A percentile compares a stretch with the other conserved stretches of the same genome.
These are phyloP conservation scores for Schizotus pectinicornis DNA, from an alignment of 2,888 invertebrate genomes.

Conservation along the genomic window DNA sequence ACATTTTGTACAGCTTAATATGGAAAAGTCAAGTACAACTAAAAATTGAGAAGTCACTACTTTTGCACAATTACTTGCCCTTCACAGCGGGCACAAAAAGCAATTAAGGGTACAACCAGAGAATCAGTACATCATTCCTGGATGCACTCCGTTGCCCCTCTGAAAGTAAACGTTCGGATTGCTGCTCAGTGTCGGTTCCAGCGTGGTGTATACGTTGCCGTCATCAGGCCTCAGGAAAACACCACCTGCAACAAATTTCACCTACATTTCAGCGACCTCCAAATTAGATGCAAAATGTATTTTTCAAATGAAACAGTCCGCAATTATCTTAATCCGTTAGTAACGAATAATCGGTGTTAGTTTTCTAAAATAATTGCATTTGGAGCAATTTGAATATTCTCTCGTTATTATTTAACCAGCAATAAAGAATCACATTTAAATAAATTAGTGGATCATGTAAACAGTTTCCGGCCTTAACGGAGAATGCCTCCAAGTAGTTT, in stretches of 20 bases:
- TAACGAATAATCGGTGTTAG: not conserved
- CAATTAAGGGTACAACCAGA: conserved; percentile 14
- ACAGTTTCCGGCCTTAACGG: conserved; percentile 34
- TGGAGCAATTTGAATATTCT: not conserved
- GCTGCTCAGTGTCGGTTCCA: conserved; percentile 84
- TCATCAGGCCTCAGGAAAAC: conserved; percentile 82
- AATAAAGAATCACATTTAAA: conserved; percentile 1
- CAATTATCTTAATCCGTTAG: not conserved
- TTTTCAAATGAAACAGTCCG: not conserved
- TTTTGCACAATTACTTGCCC: conserved; percentile 3
- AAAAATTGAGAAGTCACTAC: conserved; percentile 2
- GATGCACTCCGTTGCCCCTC: conserved; percentile 79
- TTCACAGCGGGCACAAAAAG: conserved; percentile 12
- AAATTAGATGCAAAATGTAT: conserved; percentile 25
- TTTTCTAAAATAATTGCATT: not conserved
- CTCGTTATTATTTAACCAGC: not conserved
- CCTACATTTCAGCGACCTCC: too few species aligned
- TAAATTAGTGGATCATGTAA: conserved; percentile 34
- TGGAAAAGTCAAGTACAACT: not conserved
- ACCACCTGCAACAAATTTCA: conserved; percentile 62
- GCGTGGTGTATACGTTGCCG: conserved; percentile 82
- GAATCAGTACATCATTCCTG: conserved; percentile 87
- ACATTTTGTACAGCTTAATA: conserved; percentile 17
- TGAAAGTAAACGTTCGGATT: conserved; percentile 93
- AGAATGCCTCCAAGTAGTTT: conserved; percentile 13